Evolutionary conservation across 2,888 invertebrate species (phyloP), one percentile per base, ranked within the genome.

Genomic region (Patella depressa): DNA sequence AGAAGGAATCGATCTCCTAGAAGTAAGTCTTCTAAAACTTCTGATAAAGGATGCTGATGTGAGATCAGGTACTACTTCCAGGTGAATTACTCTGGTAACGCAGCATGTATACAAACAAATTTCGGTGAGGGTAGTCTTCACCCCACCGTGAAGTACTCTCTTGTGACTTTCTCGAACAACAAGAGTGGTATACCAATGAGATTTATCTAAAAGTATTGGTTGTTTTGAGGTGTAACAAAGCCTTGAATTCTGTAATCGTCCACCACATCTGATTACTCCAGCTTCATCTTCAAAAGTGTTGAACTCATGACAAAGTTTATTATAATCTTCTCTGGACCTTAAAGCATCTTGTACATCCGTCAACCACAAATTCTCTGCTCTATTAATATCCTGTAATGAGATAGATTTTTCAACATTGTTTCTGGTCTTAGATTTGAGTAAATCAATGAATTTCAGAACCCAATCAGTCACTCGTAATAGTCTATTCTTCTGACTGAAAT

Each of bases 171-270:
- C 19, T 65, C 65, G 65, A 15, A 24, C 24, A 65, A 65, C 24
- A 65, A 65, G 65, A 24, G 65, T 65, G 19, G 65, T 65, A 15
- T 24, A 65, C 65, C 65, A 65, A 65, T 65, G 65, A 19, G 65
- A 65, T 65, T 65, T 65, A n/a, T 65, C 65, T 24, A 65, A 24
- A 24, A 65, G 11, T 12, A 65, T 24, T 19, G 65, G 65, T 3
- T 24, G 24, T 65, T 65, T 65, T 19, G 65, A 19, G 11, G 65
- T 11, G 14, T 65, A 65, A 11, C 19, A 19, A 12, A 65, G 65
- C 24, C 24, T n/a, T 12, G 65, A 65, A 14, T 65, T 65, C 11
- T 65, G 65, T 65, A n/a, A 24, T 24, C 65, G 65, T 65, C 19
- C 65, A 65, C 19, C 65, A 65, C 65, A 19, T 24, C 65, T 65